These are phyloP conservation scores for Heptranchias perlo DNA, from an alignment of 2,113 vertebrate species.

Conservation along the genomic window DNA sequence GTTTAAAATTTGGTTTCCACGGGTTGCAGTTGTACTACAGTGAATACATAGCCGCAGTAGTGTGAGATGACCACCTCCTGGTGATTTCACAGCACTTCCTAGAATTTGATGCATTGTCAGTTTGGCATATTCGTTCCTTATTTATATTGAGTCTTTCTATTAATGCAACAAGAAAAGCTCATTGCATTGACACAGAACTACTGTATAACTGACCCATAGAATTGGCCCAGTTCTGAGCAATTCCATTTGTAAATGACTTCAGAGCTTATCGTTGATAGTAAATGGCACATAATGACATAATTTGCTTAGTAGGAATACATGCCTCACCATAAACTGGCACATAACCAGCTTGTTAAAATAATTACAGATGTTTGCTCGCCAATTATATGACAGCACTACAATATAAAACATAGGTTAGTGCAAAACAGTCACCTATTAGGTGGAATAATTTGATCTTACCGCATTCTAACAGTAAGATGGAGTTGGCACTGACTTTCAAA, in stretches of 20 bases:
- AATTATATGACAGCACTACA: not conserved
- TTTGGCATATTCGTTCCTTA: not conserved
- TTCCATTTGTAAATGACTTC: too few relatives aligned
- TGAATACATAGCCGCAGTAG: too few relatives aligned
- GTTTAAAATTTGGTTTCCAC: not conserved
- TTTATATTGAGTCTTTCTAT: not conserved
- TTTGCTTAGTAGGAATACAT: not conserved
- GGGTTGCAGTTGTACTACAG: not conserved
- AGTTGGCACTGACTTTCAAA: not conserved
- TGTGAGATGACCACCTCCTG: not conserved
- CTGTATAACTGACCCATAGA: not conserved
- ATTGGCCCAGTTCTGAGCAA: not conserved
- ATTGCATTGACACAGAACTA: not conserved
- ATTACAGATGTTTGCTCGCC: not conserved
- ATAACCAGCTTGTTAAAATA: not conserved
- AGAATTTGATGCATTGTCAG: not conserved
- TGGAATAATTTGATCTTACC: not conserved
- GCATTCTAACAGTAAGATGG: not conserved
- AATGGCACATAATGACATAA: not conserved
- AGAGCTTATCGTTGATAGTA: not conserved
- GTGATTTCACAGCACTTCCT: not conserved
- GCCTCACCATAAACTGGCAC: not conserved
- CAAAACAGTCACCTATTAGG: not conserved
- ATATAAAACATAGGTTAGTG: conserved; percentile 1
- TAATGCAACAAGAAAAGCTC: not conserved